phyloP scores from a whole-genome alignment of 2,888 invertebrate species.

The Ormia ochracea region DNA sequence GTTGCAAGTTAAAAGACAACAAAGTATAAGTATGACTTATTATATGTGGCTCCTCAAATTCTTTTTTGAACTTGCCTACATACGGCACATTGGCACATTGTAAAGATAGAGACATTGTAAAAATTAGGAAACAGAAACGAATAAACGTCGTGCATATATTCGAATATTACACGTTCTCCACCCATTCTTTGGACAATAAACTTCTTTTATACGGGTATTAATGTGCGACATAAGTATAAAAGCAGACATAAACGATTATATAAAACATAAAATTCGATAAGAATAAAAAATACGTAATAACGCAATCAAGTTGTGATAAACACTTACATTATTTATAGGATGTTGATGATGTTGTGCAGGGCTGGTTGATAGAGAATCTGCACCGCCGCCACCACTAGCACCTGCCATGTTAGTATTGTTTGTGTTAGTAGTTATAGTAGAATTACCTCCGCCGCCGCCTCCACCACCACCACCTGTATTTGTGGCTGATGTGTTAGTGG shows the following conservation, averaged over 20 bases:
- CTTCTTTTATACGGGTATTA: no score
- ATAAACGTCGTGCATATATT: no score
- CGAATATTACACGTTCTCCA: no score
- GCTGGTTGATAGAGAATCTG: slow-evolving; percentile 74
- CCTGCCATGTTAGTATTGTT: slow-evolving; percentile 59
- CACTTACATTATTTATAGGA: slow-evolving; percentile 59
- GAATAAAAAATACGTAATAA: neutral
- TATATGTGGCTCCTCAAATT: no score
- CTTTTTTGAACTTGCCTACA: no score
- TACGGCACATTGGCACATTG: no score
- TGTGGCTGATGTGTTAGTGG: slow-evolving; percentile 58
- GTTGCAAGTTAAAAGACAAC: no score
- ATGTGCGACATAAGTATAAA: neutral
- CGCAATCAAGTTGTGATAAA: neutral
- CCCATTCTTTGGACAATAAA: no score
- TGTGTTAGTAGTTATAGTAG: slow-evolving; percentile 60
- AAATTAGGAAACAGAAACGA: no score
- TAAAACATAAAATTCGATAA: neutral
- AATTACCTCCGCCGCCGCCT: slow-evolving; percentile 63
- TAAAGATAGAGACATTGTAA: no score
- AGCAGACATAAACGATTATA: no score
- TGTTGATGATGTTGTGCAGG: slow-evolving; percentile 71
- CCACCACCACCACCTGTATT: slow-evolving; percentile 64
- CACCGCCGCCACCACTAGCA: slow-evolving; percentile 61
- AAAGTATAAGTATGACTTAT: no score